Evolutionary conservation across 2,797 vertebrate species (phyloP), one percentile per base, ranked within the genome.

Genomic region (Galagoides demidoff): DNA sequence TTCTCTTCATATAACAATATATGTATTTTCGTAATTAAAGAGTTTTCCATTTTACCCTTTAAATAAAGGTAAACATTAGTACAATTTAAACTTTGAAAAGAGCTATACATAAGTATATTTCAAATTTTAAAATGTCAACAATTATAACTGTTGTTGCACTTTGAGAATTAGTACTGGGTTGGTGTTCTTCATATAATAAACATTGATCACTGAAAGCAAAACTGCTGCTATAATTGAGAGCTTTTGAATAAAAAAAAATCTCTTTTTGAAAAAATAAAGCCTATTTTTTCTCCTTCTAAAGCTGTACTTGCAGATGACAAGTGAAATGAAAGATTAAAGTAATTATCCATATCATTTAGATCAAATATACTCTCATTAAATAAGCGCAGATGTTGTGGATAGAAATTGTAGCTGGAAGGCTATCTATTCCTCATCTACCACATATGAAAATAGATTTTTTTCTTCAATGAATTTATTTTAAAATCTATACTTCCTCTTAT

Each of bases 281-380:
- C 27, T 79, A 89, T 86, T 64, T 91, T 89, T 93, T 55, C 12
- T 64, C 2, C 59, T 88, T 89, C 90, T 37, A 87, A 31, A 89
- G 55, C 22, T 81, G 7, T 86, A 43, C 4, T 85, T 95, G n/a
- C 64, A 90, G 94, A 81, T 92, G 82, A 89, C 64, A 96, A 77
- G 55, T 66, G 81, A 95, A 78, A 77, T 94, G 82, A 92, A 93
- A 94, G 25, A 77, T 6, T 88, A 39, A 96, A 85, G 19, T 55
- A 92, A 96, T 92, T 85, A 88, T 52, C 64, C 49, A 70, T 59
- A 92, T 87, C 43, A 94, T 87, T 92, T 55, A 79, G 29, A 87
- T 88, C 78, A 95, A 95, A 92, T 55, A 87, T 45, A 81, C 43
- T 86, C n/a, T 66, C 79, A 94, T 85, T 96, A 97, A 96, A 95